Evolutionary conservation across 2,113 vertebrate genomes (phyloP), one percentile per base, ranked within the genome.

Genomic region (Malurus cyaneus): DNA sequence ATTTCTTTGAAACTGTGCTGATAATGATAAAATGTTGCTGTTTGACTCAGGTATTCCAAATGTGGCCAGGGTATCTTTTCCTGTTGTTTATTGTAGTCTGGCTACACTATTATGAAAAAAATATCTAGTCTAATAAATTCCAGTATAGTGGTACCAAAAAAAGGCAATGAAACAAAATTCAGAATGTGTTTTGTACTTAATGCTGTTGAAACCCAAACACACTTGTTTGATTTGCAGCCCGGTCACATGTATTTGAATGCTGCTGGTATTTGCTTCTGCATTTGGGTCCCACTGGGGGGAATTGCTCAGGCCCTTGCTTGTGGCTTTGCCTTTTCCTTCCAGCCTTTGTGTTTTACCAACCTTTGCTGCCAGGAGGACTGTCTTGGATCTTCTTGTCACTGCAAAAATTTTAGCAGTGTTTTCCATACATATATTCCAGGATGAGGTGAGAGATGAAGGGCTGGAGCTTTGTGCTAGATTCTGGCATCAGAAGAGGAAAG

Each of bases 351-450:
- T 44, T 54, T 72, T 50, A 20, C 19, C 29, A 69, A 16, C 31
- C 44, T 54, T 88, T 57, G 23, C 65, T 77, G 20, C 59, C 59
- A 1, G 6, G 14, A 82, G 46, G 9, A 10, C 9, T 80, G 31
- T 39, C 62, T 86, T 82, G 29, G 34, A 39, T 73, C 57, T 85
- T 26, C 1, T 32, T 62, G 28, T 49, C 28, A 14, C 32, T 25
- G 19, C 76, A 29, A 14, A 42, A 50, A 42, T 46, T 19, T 24
- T n/a, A 54, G 42, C 23, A 25, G n/a, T 59, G 24, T 78, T 78
- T 86, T 70, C 52, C 2, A 0, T 46, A 11, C 2, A 0, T 65
- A 0, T 32, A 12, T 52, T 65, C 23, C 25, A 70, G 42, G 23
- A 20, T 50, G 47, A 64, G 9, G 32, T 61, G 36, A 29, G n/a